phyloP scores from a whole-genome alignment of 2,113 vertebrate genomes.

The Tragelaphus buxtoni region DNA sequence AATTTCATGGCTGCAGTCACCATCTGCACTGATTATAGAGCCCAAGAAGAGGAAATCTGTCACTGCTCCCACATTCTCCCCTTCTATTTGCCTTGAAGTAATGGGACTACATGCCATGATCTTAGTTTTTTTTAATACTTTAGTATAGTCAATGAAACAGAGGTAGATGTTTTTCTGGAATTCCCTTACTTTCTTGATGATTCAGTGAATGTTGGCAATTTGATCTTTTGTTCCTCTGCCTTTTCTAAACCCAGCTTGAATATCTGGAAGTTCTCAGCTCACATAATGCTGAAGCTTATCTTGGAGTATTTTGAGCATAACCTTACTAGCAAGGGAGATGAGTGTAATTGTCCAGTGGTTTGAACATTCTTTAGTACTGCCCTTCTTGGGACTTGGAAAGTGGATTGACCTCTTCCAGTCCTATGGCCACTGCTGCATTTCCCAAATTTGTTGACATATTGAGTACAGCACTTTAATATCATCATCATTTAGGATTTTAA shows the following conservation, averaged over 20 bases:
- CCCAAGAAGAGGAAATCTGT: not conserved
- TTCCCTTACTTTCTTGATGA: not conserved
- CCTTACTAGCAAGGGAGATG: not conserved
- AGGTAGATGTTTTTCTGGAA: not conserved
- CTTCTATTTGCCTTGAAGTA: not conserved
- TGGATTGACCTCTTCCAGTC: not conserved
- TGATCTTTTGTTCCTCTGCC: not conserved
- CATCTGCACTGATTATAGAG: not conserved
- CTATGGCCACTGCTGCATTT: not conserved
- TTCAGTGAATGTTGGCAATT: not conserved
- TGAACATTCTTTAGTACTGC: not conserved
- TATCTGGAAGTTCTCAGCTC: no score
- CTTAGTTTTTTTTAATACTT: not conserved
- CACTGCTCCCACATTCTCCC: not conserved
- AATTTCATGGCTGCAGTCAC: not conserved
- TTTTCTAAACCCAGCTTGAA: no score
- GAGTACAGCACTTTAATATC: not conserved
- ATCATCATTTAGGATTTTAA: not conserved
- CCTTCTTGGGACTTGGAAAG: not conserved
- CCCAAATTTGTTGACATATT: not conserved
- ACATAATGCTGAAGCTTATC: no score
- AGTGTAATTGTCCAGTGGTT: not conserved
- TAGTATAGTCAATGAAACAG: no score
- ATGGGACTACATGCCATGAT: not conserved
- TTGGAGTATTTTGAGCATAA: no score